phyloP scores from a whole-genome alignment of 2,888 invertebrate genomes.

The Pristionchus japonicus region DNA sequence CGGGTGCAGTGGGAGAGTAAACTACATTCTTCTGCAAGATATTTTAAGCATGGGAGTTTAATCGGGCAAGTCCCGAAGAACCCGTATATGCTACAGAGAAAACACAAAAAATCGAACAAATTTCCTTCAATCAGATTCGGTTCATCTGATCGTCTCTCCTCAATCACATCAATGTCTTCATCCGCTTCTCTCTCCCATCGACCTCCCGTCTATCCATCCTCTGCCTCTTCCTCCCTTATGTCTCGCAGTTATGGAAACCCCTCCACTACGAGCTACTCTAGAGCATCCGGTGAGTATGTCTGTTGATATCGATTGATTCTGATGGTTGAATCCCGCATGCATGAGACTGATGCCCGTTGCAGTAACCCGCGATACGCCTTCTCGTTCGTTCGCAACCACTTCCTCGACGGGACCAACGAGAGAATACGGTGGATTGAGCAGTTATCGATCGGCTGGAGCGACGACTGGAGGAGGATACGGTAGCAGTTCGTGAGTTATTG shows the following conservation, averaged over 20 bases:
- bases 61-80: too few species aligned
- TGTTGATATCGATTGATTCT: neutral
- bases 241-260: constrained; percentile 28
- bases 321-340: too few species aligned
- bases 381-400: neutral
- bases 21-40: too few species aligned
- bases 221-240: constrained; percentile 26
- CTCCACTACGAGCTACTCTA: constrained; percentile 22
- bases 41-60: too few species aligned
- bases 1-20: too few species aligned
- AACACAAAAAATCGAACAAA: neutral
- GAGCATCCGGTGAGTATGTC: constrained; percentile 25
- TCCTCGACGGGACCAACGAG: neutral
- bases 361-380: constrained; percentile 41
- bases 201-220: constrained; percentile 32
- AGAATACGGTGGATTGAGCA: constrained; percentile 23
- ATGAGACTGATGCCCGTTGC: neutral
- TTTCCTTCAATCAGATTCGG: constrained; percentile 5
- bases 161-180: constrained; percentile 31
- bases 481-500: constrained; percentile 27
- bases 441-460: constrained; percentile 17
- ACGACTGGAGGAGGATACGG: neutral
- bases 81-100: too few species aligned
- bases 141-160: constrained; percentile 32
- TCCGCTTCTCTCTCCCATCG: constrained; percentile 33